Evolutionary conservation across 2,113 vertebrate species (phyloP).

Genomic region (Sclerurus mexicanus): DNA sequence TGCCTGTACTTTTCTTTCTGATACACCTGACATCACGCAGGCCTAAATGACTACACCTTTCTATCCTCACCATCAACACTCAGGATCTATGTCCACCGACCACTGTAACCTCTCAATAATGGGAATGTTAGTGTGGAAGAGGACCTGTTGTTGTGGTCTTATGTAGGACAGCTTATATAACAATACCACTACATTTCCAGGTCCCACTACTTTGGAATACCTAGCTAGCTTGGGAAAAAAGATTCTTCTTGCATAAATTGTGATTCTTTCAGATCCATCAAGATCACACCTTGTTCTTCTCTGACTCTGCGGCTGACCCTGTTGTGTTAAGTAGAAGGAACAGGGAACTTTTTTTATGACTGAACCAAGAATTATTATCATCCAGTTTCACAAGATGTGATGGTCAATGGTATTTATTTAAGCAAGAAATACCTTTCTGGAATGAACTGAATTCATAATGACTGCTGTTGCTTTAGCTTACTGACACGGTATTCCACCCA

Average conservation of each 20-base stretch:
- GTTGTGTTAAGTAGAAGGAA: neutral
- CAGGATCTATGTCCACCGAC: neutral
- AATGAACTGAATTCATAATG: neutral
- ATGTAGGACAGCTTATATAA: neutral
- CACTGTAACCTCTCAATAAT: neutral
- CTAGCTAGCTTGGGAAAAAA: neutral
- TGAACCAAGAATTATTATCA: neutral
- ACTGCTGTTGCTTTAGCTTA: neutral
- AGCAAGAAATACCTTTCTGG: neutral
- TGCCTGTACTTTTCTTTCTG: neutral
- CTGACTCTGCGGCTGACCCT: neutral
- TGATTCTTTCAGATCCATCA: neutral
- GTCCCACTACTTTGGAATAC: neutral
- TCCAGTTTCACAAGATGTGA: neutral
- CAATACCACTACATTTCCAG: neutral
- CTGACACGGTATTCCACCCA: neutral
- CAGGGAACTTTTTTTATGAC: neutral
- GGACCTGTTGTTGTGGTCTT: neutral
- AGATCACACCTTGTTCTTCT: neutral
- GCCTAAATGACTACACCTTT: neutral
- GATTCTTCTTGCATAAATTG: neutral
- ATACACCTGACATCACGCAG: accelerated
- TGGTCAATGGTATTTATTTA: neutral
- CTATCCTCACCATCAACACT: neutral
- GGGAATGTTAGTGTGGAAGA: neutral